Evolutionary conservation across 1,140 invertebrate genomes (phyloP).

Genomic region (Hylyphantes graminicola): DNA sequence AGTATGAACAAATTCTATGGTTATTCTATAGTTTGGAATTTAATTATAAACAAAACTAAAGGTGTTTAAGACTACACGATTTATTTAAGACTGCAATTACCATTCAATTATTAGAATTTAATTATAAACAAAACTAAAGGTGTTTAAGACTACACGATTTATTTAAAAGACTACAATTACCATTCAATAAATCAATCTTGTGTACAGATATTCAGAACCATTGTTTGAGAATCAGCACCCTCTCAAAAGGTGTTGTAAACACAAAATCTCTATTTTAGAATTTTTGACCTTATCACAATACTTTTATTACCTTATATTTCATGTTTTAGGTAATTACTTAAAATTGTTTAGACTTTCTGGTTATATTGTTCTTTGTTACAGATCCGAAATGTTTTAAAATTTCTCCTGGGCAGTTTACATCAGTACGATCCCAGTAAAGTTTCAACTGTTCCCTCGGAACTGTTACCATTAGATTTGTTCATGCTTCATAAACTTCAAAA

Average conservation of each 20-base stretch:
- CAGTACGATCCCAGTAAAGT: slow-evolving; percentile 66
- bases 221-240: background rate
- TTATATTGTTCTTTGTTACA: slow-evolving; percentile 61
- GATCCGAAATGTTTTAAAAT: slow-evolving; percentile 81
- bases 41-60: background rate
- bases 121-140: background rate
- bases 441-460: slow-evolving; percentile 67
- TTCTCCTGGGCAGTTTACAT: slow-evolving; percentile 79
- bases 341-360: background rate
- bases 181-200: background rate
- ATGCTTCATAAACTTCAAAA: slow-evolving; percentile 78
- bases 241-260: background rate
- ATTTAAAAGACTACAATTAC: no score
- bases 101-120: no score
- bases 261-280: background rate
- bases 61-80: background rate
- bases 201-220: background rate
- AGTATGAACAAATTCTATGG: no score
- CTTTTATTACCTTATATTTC: no score
- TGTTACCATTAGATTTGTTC: slow-evolving; percentile 80
- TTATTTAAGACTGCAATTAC: no score
- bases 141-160: background rate
- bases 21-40: no score
- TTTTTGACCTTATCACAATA: background rate
- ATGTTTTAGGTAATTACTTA: no score